phyloP scores from a whole-genome alignment of 2,113 vertebrate genomes.

The Cyanoliseus patagonus region DNA sequence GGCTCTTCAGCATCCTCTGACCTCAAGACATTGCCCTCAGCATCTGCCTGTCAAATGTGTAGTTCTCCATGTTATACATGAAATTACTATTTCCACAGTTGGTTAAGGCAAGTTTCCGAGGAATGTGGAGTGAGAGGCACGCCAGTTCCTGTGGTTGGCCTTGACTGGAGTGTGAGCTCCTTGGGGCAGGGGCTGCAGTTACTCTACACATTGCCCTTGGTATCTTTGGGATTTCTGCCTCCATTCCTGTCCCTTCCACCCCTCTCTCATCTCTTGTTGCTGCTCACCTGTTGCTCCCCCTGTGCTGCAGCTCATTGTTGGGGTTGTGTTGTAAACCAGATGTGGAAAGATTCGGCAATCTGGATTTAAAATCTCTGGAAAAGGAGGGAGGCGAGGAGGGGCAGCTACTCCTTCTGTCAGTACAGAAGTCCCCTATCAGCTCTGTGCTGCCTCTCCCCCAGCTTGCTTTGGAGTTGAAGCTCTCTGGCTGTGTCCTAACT shows the following conservation, averaged over 20 bases:
- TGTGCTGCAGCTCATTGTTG: not conserved
- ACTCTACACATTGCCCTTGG: accelerated
- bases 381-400: not conserved
- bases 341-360: not conserved
- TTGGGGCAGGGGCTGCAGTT: not conserved
- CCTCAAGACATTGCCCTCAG: not conserved
- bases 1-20: not conserved
- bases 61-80: not conserved
- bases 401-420: not conserved
- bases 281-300: not conserved
- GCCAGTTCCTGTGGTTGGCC: not conserved
- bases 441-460: not conserved
- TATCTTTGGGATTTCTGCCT: not conserved
- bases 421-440: not conserved
- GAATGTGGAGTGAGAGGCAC: not conserved
- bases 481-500: not conserved
- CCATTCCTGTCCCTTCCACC: not conserved
- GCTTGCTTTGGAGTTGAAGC: not conserved
- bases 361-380: not conserved
- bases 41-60: not conserved
- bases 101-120: not conserved
- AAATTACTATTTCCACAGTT: not conserved
- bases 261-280: not conserved
- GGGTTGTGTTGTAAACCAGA: not conserved
- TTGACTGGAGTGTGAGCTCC: not conserved